phyloP scores from a whole-genome alignment of 1,140 invertebrate species.

The Himalopsyche phryganea region DNA sequence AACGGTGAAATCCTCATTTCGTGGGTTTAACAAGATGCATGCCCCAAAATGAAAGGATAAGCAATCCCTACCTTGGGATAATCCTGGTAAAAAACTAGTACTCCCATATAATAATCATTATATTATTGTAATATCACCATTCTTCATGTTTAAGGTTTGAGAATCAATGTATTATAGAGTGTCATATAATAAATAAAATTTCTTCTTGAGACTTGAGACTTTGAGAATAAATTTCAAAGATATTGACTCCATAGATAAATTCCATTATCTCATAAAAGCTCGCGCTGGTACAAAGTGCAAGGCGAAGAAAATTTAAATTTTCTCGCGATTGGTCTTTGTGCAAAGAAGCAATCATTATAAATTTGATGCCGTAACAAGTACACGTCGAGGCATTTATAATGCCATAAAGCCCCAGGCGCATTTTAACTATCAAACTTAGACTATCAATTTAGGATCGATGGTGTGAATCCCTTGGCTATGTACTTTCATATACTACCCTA shows the following conservation, averaged over 20 bases:
- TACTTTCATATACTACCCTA: background rate
- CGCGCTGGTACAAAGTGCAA: no score
- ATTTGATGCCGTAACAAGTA: conserved; percentile 32
- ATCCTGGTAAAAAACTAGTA: no score
- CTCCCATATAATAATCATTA: no score
- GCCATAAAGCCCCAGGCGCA: conserved; percentile 29
- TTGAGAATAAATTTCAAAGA: background rate
- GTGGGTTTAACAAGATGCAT: no score
- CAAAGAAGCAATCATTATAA: conserved; percentile 33
- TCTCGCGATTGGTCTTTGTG: conserved; percentile 31
- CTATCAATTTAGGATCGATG: conserved; percentile 30
- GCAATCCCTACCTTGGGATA: no score
- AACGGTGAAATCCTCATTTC: no score
- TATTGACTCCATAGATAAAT: conserved; percentile 3
- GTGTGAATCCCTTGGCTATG: conserved; percentile 8
- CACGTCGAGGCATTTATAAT: conserved; percentile 30
- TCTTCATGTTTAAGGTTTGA: no score
- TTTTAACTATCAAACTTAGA: conserved; percentile 35
- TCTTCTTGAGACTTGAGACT: background rate
- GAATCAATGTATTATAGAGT: no score
- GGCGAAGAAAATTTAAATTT: conserved; percentile 27
- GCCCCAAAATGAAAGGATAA: no score
- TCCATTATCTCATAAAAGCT: background rate
- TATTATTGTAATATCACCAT: no score
- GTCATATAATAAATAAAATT: no score